Conservation (phyloP, 1,140 invertebrate species). For the Prorops nasuta region DNA sequence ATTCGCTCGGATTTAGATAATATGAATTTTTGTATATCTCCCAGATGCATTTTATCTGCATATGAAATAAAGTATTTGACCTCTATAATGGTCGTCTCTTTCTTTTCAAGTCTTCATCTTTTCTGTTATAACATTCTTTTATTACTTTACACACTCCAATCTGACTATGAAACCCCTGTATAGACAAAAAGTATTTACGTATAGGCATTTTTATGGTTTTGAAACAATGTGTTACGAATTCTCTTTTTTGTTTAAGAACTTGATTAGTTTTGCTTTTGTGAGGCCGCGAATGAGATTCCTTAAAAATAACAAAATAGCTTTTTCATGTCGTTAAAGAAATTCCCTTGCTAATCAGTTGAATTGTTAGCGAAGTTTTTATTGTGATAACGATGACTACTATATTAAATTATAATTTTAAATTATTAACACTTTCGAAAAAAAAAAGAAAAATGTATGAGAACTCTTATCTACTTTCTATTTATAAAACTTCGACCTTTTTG, state of each 20-base stretch:
- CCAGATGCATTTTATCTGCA: constrained; percentile 22
- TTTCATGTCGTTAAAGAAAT: too few relatives aligned
- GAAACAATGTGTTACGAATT: constrained; percentile 9
- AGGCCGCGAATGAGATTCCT: too few relatives aligned
- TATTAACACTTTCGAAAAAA: constrained; percentile 11
- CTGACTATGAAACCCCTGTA: constrained; percentile 17
- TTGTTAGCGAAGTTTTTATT: constrained; percentile 15
- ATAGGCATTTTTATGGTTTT: neutral
- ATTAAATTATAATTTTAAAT: neutral
- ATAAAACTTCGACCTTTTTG: constrained; percentile 31
- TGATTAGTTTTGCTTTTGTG: too few relatives aligned
- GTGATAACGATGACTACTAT: neutral
- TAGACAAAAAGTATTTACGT: constrained; percentile 16
- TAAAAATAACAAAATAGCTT: too few relatives aligned
- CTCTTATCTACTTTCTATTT: constrained; percentile 16
- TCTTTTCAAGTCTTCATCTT: constrained; percentile 23
- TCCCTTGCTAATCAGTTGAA: constrained; percentile 34
- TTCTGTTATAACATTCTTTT: constrained; percentile 7
- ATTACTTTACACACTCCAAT: constrained; percentile 9
- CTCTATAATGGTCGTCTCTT: constrained; percentile 32
- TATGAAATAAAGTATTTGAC: constrained; percentile 39
- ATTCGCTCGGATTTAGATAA: constrained; percentile 28
- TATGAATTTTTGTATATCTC: constrained; percentile 39
- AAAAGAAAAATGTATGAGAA: constrained; percentile 1
- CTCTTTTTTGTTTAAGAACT: too few relatives aligned